Conservation (phyloP, 2,888 invertebrate genomes). For the Nymphalis c-album region DNA sequence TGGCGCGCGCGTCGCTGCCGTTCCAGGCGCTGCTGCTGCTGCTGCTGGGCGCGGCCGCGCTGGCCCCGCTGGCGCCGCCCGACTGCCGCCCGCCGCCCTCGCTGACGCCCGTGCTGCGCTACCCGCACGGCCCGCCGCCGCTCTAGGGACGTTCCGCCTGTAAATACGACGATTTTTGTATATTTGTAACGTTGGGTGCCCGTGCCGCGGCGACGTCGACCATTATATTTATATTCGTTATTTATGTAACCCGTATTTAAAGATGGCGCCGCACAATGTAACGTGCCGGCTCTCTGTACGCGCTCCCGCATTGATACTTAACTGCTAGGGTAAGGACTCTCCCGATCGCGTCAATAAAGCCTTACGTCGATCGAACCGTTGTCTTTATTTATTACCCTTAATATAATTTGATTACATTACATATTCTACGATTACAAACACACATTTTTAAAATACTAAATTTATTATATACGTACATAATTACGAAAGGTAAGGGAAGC, state of each 20-base stretch:
- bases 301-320: constrained; percentile 77
- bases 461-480: not conserved
- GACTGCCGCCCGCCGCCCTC: constrained; percentile 91
- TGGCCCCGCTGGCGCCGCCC: constrained; percentile 92
- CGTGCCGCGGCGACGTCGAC: constrained; percentile 44
- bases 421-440: too few species aligned
- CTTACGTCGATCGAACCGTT: constrained; percentile 72
- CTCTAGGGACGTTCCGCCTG: constrained; percentile 41
- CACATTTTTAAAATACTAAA: too few species aligned
- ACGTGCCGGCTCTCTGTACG: constrained; percentile 58
- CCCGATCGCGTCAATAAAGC: constrained; percentile 73
- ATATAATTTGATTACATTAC: constrained; percentile 6
- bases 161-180: constrained; percentile 51
- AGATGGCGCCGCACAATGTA: constrained; percentile 54
- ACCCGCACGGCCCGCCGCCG: constrained; percentile 96
- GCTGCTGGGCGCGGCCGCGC: constrained; percentile 94
- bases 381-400: constrained; percentile 51
- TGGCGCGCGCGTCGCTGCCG: constrained; percentile 94
- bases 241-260: constrained; percentile 57
- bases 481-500: constrained; percentile 50
- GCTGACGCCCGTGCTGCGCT: constrained; percentile 88
- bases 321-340: constrained; percentile 73
- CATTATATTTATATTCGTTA: constrained; percentile 39
- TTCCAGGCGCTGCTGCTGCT: constrained; percentile 97
- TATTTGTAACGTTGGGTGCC: constrained; percentile 62